Conservation (phyloP, 2,797 vertebrate genomes). For the Siniperca obscura region DNA sequence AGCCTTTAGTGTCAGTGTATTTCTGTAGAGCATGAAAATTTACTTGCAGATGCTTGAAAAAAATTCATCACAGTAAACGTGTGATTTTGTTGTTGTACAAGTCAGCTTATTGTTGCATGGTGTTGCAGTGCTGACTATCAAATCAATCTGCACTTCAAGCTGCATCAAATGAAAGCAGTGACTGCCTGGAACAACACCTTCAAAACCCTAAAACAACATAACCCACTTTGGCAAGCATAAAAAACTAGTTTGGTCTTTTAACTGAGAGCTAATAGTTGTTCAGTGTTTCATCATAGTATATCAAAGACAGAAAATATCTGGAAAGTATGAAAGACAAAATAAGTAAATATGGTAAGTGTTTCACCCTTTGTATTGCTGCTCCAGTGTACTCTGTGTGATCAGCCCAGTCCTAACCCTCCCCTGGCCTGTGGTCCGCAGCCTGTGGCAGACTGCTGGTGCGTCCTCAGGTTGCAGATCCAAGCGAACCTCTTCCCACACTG, state of each 20-base stretch:
- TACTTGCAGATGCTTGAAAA: neutral
- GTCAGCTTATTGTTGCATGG: too few relatives aligned
- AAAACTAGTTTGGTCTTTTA: neutral
- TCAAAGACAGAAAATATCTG: constrained; percentile 6
- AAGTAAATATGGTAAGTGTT: neutral
- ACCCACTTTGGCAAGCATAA: neutral
- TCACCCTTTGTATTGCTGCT: constrained; percentile 1
- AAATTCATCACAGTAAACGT: constrained; percentile 2
- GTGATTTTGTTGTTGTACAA: neutral
- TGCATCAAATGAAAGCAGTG: neutral
- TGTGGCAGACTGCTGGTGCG: constrained; percentile 80
- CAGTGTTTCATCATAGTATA: neutral
- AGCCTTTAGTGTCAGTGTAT: neutral
- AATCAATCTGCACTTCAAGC: neutral
- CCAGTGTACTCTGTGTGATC: neutral
- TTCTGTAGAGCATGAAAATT: neutral
- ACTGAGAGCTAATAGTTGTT: neutral
- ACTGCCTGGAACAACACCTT: neutral
- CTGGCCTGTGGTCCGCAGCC: constrained; percentile 62
- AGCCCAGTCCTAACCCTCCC: constrained; percentile 23
- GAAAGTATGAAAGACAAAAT: neutral
- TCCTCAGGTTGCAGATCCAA: constrained; percentile 85
- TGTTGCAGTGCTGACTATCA: neutral
- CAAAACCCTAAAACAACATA: neutral
- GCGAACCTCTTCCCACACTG: constrained; percentile 83